phyloP scores from a whole-genome alignment of 2,888 invertebrate genomes.

The Hyposoter dolosus region DNA sequence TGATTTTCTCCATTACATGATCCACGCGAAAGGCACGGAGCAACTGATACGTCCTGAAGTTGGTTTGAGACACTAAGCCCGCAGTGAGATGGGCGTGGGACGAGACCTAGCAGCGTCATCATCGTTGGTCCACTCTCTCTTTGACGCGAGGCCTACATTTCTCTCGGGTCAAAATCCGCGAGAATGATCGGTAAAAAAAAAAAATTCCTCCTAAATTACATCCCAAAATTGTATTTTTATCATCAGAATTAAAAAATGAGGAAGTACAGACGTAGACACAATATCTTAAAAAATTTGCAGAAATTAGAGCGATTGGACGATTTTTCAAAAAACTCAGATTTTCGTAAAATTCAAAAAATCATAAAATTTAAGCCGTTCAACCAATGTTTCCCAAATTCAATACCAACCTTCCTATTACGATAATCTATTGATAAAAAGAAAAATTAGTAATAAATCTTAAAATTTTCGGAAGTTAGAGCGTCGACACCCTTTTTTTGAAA shows the following conservation, averaged over 20 bases:
- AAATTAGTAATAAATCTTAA: too few relatives aligned
- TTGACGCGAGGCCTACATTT: slow-evolving; percentile 66
- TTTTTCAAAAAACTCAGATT: too few relatives aligned
- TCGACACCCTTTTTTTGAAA: too few relatives aligned
- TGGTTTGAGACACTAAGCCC: slow-evolving; percentile 52
- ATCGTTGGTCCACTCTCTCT: slow-evolving; percentile 75
- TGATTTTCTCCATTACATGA: slow-evolving; percentile 43
- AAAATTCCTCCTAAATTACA: slow-evolving; percentile 13
- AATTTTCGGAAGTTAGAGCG: too few relatives aligned
- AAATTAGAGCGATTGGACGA: too few relatives aligned
- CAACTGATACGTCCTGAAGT: slow-evolving; percentile 65
- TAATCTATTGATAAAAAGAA: too few relatives aligned
- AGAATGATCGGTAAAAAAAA: slow-evolving; percentile 44
- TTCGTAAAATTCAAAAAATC: too few relatives aligned
- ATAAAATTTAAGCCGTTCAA: too few relatives aligned
- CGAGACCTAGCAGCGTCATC: slow-evolving; percentile 75
- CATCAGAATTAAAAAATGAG: neutral
- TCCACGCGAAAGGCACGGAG: slow-evolving; percentile 66
- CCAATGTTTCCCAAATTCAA: too few relatives aligned
- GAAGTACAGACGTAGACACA: too few relatives aligned
- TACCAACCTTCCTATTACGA: too few relatives aligned
- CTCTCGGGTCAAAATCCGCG: slow-evolving; percentile 49
- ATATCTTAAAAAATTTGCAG: too few relatives aligned
- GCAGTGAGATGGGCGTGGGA: slow-evolving; percentile 72
- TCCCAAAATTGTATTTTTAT: neutral